Base-by-base conservation (phyloP, 2,797 vertebrate genomes). In the Avahi laniger region DNA sequence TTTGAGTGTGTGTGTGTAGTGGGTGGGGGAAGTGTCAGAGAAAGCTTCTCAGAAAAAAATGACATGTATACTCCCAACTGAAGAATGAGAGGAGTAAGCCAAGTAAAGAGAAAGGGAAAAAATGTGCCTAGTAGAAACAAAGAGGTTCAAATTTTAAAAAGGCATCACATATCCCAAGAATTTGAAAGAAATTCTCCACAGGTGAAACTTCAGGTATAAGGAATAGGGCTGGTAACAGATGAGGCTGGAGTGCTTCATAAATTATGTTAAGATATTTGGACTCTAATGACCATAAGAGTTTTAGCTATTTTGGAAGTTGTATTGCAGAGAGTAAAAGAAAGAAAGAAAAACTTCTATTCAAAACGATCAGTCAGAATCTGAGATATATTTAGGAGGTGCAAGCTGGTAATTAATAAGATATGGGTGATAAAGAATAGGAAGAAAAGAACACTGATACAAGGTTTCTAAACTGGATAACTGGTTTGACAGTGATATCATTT, bases 21-120 rank as follows among this genome's bases (percentile, higher is more conserved):
- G 41, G 14, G 11, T 79, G 18, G n/a, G 38, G 63, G 50, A 14
- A 63, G n/a, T 38, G 50, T 80, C 38, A 83, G 52, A 70, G 59
- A 94, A 93, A 48, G 13, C 20, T 26, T 86, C 33, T n/a, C 22
- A 24, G 38, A 8, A 30, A 24, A n/a, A 80, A 50, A 81, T 48
- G 48, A 41, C 28, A 65, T 69, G 81, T 65, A 91, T 50, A 75
- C 15, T 84, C 81, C 65, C 80, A 86, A 72, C 3, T 89, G 33
- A 87, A 96, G 48, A 90, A 72, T 72, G n/a, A 95, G 65, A 97
- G 85, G 48, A 69, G 30, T 69, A 89, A 95, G 14, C 7, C n/a
- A 91, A 59, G 72, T 67, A 76, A 89, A 88, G 26, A 89, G 15
- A 91, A 84, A 57, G 30, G 1, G 14, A 24, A 3, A 10, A 18